Conservation (phyloP, 2,797 vertebrate genomes). For the Pangasius larnaudii region DNA sequence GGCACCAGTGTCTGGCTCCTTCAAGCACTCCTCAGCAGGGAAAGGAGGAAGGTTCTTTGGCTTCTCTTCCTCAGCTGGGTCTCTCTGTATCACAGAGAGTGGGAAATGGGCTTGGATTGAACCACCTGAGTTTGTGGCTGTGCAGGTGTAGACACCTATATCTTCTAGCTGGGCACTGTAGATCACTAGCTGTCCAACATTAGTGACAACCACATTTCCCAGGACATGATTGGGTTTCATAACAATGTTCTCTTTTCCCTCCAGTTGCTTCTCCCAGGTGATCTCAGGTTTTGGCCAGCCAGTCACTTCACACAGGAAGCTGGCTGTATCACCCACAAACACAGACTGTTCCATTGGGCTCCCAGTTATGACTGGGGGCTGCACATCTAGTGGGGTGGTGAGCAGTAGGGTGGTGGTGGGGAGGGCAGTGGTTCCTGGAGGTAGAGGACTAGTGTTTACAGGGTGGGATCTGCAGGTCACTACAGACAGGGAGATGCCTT, state of each 20-base stretch:
- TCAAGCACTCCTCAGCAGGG: slow-evolving; percentile 81
- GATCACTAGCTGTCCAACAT: slow-evolving; percentile 87
- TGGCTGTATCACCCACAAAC: slow-evolving; percentile 81
- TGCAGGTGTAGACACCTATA: slow-evolving; percentile 84
- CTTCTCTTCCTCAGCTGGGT: slow-evolving; percentile 66
- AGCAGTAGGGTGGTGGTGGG: slow-evolving; percentile 79
- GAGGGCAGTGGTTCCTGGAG: slow-evolving; percentile 76
- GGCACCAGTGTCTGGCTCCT: slow-evolving; percentile 80
- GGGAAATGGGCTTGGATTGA: slow-evolving; percentile 82
- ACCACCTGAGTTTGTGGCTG: slow-evolving; percentile 83
- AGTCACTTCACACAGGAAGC: slow-evolving; percentile 83
- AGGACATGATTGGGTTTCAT: slow-evolving; percentile 86
- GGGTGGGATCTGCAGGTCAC: slow-evolving; percentile 85
- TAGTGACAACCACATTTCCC: slow-evolving; percentile 88
- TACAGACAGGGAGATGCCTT: slow-evolving; percentile 82
- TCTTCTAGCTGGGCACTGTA: slow-evolving; percentile 85
- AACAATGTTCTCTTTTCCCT: slow-evolving; percentile 80
- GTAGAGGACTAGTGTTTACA: slow-evolving; percentile 80
- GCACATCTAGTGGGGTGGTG: slow-evolving; percentile 71
- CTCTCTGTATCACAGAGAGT: slow-evolving; percentile 80
- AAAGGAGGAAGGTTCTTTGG: slow-evolving; percentile 79
- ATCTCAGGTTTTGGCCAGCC: slow-evolving; percentile 84
- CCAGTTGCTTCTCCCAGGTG: slow-evolving; percentile 84
- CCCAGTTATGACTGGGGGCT: slow-evolving; percentile 74
- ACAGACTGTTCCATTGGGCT: slow-evolving; percentile 77